Base-by-base conservation (phyloP, 2,797 vertebrate genomes). In the Eleutherodactylus coqui region DNA sequence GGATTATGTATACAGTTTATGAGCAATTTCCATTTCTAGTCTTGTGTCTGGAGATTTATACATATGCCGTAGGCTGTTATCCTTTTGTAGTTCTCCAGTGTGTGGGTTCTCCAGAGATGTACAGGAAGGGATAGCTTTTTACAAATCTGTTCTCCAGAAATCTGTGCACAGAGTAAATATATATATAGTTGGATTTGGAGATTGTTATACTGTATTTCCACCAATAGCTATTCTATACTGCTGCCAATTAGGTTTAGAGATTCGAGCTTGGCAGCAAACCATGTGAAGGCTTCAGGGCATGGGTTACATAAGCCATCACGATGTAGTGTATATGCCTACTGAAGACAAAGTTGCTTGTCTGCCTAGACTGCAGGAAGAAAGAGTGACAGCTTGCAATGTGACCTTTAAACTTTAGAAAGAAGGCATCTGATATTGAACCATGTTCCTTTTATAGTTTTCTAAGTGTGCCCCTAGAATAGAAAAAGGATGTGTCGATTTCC, bases 211-310 rank as follows among this genome's bases (percentile, higher is more conserved):
- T 43, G 76, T 43, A 24, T 45, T 82, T 45, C 75, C 67, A 82
- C 85, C 73, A 34, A 82, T 81, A 58, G 72, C 72, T 69, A 11
- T 27, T 58, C 11, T 38, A 82, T 82, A 34, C 69, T 55, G 69
- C 72, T 86, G 85, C 85, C 79, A 86, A 86, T 82, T 82, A 86
- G 79, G 43, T 79, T 82, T 86, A 77, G 72, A 64, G 62, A 81
- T 64, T 67, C 11, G 10, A 75, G 85, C 79, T 86, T 82, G 79
- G 67, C 85, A 67, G 79, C 58, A 62, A 41, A 76, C 55, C 72
- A 82, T 75, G 78, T 36, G 69, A 77, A 29, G 21, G 72, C 79
- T 77, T 36, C 70, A 29, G 78, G 85, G 70, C 32, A 86, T 58
- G 72, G 27, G 58, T 86, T 82, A 86, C 51, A 29, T 86, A 82